Percentiles rank a stretch among this genome's conserved stretches.
Evolutionary conservation across 1,140 invertebrate species (phyloP).

Genomic region (Drosophila sulfurigaster): DNA sequence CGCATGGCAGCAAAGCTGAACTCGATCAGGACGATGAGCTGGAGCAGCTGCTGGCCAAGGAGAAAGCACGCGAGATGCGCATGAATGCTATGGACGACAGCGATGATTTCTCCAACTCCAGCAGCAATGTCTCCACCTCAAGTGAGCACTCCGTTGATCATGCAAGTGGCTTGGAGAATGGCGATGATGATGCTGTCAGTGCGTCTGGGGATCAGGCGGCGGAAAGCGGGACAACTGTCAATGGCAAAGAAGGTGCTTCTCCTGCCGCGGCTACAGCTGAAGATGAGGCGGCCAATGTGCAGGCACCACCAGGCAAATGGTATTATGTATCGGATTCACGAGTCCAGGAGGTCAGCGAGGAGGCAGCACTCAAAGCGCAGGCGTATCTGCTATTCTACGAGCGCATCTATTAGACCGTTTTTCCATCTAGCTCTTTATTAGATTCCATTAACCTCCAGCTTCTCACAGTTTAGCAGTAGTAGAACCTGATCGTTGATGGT

Average conservation of each 20-base stretch:
- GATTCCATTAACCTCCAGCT: not conserved
- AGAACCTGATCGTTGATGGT: no score
- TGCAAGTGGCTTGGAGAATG: slow-evolving; percentile 82
- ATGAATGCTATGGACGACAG: slow-evolving; percentile 81
- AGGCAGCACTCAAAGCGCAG: slow-evolving; percentile 92
- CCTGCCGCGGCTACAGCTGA: not conserved
- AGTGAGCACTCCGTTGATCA: slow-evolving; percentile 63
- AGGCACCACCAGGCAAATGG: slow-evolving; percentile 92
- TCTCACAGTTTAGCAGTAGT: not conserved
- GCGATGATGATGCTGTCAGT: slow-evolving; percentile 72
- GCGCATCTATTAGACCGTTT: slow-evolving; percentile 88
- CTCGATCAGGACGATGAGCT: slow-evolving; percentile 80
- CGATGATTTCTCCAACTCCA: slow-evolving; percentile 86
- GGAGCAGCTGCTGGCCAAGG: slow-evolving; percentile 72
- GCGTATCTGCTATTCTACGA: slow-evolving; percentile 99
- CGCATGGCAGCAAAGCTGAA: slow-evolving; percentile 86
- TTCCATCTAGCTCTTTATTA: slow-evolving; percentile 1
- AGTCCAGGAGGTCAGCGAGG: slow-evolving; percentile 92
- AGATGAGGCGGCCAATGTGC: slow-evolving; percentile 81
- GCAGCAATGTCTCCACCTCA: slow-evolving; percentile 85
- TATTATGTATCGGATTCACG: slow-evolving; percentile 96
- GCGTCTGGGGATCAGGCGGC: slow-evolving; percentile 11
- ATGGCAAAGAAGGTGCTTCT: not conserved
- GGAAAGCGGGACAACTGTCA: slow-evolving; percentile 2
- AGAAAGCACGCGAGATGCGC: slow-evolving; percentile 82